phyloP scores from a whole-genome alignment of 2,888 invertebrate species.

The Catocala fraxini region DNA sequence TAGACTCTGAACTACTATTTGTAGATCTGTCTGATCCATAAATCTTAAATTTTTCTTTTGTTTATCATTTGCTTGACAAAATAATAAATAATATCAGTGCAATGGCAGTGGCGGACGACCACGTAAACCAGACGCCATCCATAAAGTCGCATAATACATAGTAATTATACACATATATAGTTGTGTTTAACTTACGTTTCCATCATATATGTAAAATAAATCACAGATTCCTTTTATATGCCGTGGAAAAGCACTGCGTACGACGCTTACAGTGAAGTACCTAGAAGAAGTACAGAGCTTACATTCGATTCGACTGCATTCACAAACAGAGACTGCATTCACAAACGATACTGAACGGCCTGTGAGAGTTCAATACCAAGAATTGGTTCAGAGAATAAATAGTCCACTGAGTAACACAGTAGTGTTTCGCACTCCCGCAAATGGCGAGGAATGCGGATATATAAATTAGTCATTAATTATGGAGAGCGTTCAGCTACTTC shows the following conservation, averaged over 20 bases:
- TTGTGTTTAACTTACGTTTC: too few relatives aligned
- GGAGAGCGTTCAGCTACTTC: not conserved
- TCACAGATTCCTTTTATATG: too few relatives aligned
- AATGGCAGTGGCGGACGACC: too few relatives aligned
- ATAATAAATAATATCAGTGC: too few relatives aligned
- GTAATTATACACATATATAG: too few relatives aligned
- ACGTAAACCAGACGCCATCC: too few relatives aligned
- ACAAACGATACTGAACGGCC: not conserved
- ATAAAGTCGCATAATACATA: too few relatives aligned
- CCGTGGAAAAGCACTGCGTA: not conserved
- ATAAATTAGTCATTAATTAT: conserved; percentile 10
- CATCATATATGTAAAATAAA: too few relatives aligned
- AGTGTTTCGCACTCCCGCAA: conserved; percentile 2
- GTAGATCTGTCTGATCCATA: too few relatives aligned
- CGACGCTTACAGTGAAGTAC: not conserved
- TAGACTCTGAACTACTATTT: too few relatives aligned
- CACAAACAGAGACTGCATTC: not conserved
- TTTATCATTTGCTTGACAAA: too few relatives aligned
- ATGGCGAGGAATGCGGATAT: conserved; percentile 12
- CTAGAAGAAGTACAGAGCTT: not conserved
- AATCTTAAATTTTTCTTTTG: too few relatives aligned
- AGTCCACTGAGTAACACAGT: conserved; percentile 1
- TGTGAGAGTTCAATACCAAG: not conserved
- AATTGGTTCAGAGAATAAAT: not conserved
- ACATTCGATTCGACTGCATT: not conserved